A percentile compares a stretch with the other conserved stretches of the same genome.
Conservation (phyloP, 35 echinoderm and acorn worm genomes). For the Lytechinus pictus region DNA sequence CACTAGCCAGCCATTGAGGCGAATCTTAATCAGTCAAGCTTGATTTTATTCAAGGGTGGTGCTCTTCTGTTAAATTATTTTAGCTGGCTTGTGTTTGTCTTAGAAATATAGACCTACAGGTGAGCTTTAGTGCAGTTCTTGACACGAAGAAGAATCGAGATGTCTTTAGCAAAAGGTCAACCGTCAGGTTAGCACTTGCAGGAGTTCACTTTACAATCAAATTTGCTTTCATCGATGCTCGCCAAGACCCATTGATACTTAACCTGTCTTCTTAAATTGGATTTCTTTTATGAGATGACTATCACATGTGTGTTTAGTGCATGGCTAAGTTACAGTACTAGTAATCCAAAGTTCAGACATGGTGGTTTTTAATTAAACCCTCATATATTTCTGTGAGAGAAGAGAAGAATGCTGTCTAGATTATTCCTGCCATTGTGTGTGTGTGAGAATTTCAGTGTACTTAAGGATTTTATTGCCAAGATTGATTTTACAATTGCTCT, state of each 20-base stretch:
- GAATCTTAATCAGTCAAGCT: constrained; percentile 18
- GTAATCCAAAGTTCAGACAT: background rate
- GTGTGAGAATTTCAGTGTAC: background rate
- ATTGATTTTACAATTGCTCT: background rate
- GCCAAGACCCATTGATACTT: background rate
- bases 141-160: background rate
- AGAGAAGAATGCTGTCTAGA: background rate
- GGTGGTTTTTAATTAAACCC: background rate
- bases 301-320: background rate
- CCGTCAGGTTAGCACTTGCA: background rate
- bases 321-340: background rate
- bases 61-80: background rate
- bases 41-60: background rate
- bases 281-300: background rate
- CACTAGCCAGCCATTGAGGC: background rate
- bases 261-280: background rate
- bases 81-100: background rate
- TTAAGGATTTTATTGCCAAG: background rate
- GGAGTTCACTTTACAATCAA: constrained; percentile 19
- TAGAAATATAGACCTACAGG: background rate
- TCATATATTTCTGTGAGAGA: background rate
- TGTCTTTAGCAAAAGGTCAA: constrained; percentile 11
- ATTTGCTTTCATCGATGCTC: constrained; percentile 5
- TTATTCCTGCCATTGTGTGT: background rate
- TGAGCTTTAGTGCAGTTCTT: background rate